These are phyloP conservation scores for Parazoanthus darwini DNA, from an alignment of 92 coral and sea anemone species.

Conservation along the genomic window DNA sequence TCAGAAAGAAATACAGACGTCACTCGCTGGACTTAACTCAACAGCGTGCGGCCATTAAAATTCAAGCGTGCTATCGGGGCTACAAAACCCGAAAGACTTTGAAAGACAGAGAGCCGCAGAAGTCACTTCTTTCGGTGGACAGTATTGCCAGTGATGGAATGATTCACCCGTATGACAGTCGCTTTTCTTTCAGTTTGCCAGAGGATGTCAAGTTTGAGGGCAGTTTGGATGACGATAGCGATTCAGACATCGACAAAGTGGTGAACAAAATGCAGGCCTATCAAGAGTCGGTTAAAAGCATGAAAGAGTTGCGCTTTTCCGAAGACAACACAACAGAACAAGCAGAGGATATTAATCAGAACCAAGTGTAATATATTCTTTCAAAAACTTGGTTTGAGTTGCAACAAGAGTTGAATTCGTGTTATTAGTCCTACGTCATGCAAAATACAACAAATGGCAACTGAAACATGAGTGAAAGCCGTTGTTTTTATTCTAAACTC, in stretches of 20 bases:
- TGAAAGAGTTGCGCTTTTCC: constrained; percentile 23
- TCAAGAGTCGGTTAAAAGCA: constrained; percentile 31
- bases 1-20: constrained; percentile 48
- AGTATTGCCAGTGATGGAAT: constrained; percentile 34
- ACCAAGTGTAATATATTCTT: not conserved
- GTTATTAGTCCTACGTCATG: not conserved
- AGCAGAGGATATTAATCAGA: not conserved
- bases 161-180: constrained; percentile 59
- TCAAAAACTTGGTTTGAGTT: not conserved
- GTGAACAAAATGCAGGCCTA: constrained; percentile 65
- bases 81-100: constrained; percentile 54
- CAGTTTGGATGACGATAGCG: constrained; percentile 81
- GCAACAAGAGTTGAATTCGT: not conserved
- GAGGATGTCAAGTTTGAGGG: constrained; percentile 86
- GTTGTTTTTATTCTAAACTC: too few relatives aligned
- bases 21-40: constrained; percentile 29
- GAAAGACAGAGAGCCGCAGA: constrained; percentile 25
- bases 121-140: constrained; percentile 42
- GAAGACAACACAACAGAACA: constrained; percentile 10
- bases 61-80: constrained; percentile 94
- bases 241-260: constrained; percentile 76
- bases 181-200: constrained; percentile 79
- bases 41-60: constrained; percentile 68
- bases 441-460: too few relatives aligned
- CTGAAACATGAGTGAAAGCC: too few relatives aligned